Evolutionary conservation across 1,140 invertebrate genomes (phyloP).

Genomic region (Sycophaga agraensis): DNA sequence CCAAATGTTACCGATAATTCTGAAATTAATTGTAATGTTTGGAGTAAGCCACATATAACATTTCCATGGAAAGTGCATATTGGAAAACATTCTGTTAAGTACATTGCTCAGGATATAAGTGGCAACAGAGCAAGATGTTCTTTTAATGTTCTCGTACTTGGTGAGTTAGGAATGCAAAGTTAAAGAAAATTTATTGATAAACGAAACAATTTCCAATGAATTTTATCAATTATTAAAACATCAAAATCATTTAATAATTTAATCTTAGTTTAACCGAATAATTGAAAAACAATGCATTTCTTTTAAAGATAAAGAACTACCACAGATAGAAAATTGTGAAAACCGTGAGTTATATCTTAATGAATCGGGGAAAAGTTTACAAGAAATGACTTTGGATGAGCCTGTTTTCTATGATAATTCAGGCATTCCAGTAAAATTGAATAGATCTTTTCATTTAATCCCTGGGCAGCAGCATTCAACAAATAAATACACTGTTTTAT

Average conservation of each 20-base stretch:
- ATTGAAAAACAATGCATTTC: neutral
- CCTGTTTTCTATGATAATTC: conserved; percentile 73
- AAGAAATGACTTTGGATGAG: conserved; percentile 65
- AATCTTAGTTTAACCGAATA: neutral
- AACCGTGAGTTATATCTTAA: conserved; percentile 62
- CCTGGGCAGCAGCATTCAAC: conserved; percentile 60
- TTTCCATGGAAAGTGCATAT: conserved; percentile 51
- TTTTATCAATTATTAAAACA: too few species aligned
- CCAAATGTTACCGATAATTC: conserved; percentile 51
- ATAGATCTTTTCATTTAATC: conserved; percentile 50
- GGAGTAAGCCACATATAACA: conserved; percentile 43
- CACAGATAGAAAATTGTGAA: conserved; percentile 65
- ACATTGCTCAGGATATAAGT: conserved; percentile 59
- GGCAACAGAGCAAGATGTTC: conserved; percentile 61
- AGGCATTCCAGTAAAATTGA: conserved; percentile 50
- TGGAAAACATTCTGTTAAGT: conserved; percentile 57
- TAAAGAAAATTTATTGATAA: too few species aligned
- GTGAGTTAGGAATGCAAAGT: too few species aligned
- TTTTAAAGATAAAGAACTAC: conserved; percentile 63
- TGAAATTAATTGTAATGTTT: conserved; percentile 31
- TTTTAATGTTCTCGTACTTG: conserved; percentile 58
- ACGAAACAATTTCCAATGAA: too few species aligned
- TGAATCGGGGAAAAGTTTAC: conserved; percentile 42
- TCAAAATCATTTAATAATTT: too few species aligned
- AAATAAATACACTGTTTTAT: too few species aligned